phyloP scores from a whole-genome alignment of 2,113 vertebrate genomes.

The Thryonomys swinderianus region DNA sequence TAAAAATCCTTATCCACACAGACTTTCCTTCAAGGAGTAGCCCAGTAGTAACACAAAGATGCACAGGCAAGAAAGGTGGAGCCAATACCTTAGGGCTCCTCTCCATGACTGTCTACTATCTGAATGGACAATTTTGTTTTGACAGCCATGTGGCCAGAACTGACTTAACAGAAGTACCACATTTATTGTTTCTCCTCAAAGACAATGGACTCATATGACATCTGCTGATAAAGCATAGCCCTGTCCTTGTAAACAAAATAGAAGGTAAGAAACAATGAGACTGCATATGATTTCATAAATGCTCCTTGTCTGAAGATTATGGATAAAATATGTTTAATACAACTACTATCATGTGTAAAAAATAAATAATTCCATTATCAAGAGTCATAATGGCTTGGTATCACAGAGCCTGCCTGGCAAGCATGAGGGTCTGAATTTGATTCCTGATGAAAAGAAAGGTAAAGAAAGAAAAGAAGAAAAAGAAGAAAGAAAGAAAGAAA shows the following conservation, averaged over 20 bases:
- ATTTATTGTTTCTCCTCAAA: neutral
- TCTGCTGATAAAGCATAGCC: neutral
- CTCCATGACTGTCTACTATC: neutral
- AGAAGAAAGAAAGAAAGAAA: too few species aligned
- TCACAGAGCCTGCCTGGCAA: too few species aligned
- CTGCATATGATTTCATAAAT: neutral
- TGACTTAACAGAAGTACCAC: neutral
- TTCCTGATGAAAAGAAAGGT: too few species aligned
- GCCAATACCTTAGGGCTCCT: neutral
- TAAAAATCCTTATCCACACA: neutral
- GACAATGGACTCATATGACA: neutral
- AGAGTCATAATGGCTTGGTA: neutral
- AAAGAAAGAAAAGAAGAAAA: too few species aligned
- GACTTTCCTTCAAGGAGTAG: neutral
- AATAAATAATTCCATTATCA: neutral
- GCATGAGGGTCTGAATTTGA: too few species aligned
- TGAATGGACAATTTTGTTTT: neutral
- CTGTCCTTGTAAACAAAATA: neutral
- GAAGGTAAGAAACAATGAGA: neutral
- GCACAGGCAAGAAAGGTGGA: neutral
- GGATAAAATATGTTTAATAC: neutral
- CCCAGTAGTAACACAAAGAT: neutral
- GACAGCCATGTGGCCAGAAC: neutral
- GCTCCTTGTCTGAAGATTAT: neutral
- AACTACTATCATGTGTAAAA: neutral